Evolutionary conservation across 1,140 invertebrate species (phyloP).

Genomic region (Colletes gigas): DNA sequence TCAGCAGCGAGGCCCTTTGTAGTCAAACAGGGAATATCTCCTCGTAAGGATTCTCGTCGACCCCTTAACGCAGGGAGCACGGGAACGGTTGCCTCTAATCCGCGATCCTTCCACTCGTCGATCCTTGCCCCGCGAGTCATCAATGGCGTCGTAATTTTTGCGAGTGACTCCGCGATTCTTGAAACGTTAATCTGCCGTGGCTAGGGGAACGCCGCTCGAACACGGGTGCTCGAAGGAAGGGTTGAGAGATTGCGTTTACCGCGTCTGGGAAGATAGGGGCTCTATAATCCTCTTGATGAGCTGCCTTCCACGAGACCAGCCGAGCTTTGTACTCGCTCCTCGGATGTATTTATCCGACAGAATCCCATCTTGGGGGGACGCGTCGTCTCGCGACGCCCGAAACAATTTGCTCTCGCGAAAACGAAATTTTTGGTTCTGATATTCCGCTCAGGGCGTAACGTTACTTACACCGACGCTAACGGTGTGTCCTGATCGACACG

Average conservation of each 20-base stretch:
- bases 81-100: constrained; percentile 18
- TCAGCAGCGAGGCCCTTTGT: constrained; percentile 1
- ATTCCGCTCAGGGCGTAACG: neutral
- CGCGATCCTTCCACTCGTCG: constrained; percentile 28
- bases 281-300: constrained; percentile 42
- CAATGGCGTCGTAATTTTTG: constrained; percentile 37
- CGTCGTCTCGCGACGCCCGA: neutral
- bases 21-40: neutral
- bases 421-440: neutral
- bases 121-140: constrained; percentile 18
- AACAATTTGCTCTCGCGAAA: neutral
- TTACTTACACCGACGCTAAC: too few relatives aligned
- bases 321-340: constrained; percentile 15
- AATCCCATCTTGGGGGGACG: constrained; percentile 7
- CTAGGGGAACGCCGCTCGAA: constrained; percentile 19
- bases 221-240: constrained; percentile 14
- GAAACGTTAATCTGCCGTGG: constrained; percentile 43
- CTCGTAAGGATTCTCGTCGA: constrained; percentile 6
- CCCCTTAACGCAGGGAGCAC: neutral
- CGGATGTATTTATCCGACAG: constrained; percentile 26
- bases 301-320: constrained; percentile 13
- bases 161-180: constrained; percentile 42
- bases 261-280: constrained; percentile 25
- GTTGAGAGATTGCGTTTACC: constrained; percentile 45
- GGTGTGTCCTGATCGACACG: too few relatives aligned